These are phyloP conservation scores for Eristalinus sepulchralis DNA, from an alignment of 2,888 invertebrate species.

Conservation along the genomic window DNA sequence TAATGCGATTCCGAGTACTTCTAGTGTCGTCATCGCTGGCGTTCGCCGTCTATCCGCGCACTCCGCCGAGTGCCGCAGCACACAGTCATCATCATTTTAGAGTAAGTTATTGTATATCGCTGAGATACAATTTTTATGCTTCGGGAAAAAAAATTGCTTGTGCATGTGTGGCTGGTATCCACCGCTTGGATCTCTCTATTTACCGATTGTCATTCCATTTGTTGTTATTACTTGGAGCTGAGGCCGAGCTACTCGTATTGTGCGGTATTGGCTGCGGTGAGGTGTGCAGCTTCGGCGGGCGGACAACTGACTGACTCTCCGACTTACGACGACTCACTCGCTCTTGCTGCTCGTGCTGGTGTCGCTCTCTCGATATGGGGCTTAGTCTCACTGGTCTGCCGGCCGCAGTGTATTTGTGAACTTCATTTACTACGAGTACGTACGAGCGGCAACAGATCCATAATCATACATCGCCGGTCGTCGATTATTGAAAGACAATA, in stretches of 20 bases:
- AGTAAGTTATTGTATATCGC: constrained; percentile 44
- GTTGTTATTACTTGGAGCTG: constrained; percentile 60
- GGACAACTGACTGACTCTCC: constrained; percentile 20
- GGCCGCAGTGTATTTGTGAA: constrained; percentile 48
- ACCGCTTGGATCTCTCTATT: constrained; percentile 63
- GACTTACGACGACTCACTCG: not conserved
- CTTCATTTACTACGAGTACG: constrained; percentile 40
- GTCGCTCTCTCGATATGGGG: not conserved
- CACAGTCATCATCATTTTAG: constrained; percentile 59
- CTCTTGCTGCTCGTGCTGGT: constrained; percentile 37
- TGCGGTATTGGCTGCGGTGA: constrained; percentile 21
- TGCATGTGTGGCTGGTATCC: constrained; percentile 54
- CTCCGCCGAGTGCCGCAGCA: not conserved
- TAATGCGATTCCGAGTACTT: constrained; percentile 69
- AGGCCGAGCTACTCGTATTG: constrained; percentile 27
- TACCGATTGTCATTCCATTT: constrained; percentile 65
- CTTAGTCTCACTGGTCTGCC: not conserved
- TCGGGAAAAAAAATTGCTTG: not conserved
- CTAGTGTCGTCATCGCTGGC: constrained; percentile 61
- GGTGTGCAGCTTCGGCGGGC: not conserved
- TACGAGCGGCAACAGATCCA: constrained; percentile 41
- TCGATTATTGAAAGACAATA: constrained; percentile 64
- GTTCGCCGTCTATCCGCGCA: constrained; percentile 2
- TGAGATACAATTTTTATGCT: constrained; percentile 43
- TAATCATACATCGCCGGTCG: constrained; percentile 63